phyloP scores from a whole-genome alignment of 2,888 invertebrate genomes.

The Ennomos erosarius region DNA sequence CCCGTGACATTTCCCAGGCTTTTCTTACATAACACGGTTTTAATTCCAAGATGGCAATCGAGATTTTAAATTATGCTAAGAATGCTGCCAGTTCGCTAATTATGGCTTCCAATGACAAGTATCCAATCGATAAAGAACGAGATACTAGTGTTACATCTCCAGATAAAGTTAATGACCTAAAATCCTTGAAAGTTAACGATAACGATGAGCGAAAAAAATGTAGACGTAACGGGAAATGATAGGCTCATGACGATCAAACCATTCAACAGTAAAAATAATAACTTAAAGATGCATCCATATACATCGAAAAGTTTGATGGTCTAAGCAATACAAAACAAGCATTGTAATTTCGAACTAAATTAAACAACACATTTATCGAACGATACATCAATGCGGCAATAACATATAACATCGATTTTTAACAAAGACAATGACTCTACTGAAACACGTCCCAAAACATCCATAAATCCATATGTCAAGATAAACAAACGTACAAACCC shows the following conservation, averaged over 20 bases:
- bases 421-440: not conserved
- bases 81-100: slow-evolving; percentile 18
- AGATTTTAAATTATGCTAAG: slow-evolving; percentile 22
- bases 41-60: slow-evolving; percentile 19
- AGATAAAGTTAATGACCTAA: slow-evolving; percentile 15
- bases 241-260: too few relatives aligned
- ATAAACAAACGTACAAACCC: slow-evolving; percentile 35
- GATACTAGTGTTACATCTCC: slow-evolving; percentile 7
- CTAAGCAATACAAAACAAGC: too few relatives aligned
- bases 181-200: slow-evolving; percentile 8
- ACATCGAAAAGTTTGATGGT: too few relatives aligned
- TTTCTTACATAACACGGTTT: slow-evolving; percentile 30
- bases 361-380: not conserved
- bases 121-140: slow-evolving; percentile 11
- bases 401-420: not conserved
- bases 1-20: slow-evolving; percentile 36
- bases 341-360: too few relatives aligned
- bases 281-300: too few relatives aligned
- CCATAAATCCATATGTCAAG: slow-evolving; percentile 35
- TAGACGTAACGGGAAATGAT: too few relatives aligned
- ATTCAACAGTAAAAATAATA: too few relatives aligned
- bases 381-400: too few relatives aligned
- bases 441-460: slow-evolving; percentile 1
- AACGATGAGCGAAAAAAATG: not conserved
- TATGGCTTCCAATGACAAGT: slow-evolving; percentile 24